Base-by-base conservation (phyloP, 2,888 invertebrate species). In the Tillus elongatus region DNA sequence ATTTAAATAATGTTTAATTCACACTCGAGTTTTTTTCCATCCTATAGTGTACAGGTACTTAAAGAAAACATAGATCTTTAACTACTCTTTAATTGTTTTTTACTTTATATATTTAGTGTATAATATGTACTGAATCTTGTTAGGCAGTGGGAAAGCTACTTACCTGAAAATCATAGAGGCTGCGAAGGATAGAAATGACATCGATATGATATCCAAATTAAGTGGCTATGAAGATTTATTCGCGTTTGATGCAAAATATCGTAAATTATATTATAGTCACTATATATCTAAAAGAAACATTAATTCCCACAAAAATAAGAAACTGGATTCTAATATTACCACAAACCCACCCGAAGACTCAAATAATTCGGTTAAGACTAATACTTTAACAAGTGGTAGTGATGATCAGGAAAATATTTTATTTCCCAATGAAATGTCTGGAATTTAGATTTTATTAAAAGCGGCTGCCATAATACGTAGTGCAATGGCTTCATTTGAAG, bases 191-290 rank as follows among this genome's bases (percentile, higher is more conserved):
- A 8, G 43, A 9, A 28, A 38, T 30, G 40, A 43, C 24, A 40
- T 35, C 4, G 30, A 40, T 30, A 43, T 43, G 43, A 35, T 41
- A 16, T 24, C 35, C 2, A 40, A 38, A 38, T 30, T 41, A 29
- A 14, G 16, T 27, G 33, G 33, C 15, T 42, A 33, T 37, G 31
- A 40, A 19, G 37, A 42, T 31, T 37, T 40, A 26, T 41, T 41
- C 30, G 43, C 43, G 3, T 41, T 16, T 35, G 40, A 41, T 38
- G 43, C 43, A 3, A 40, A 43, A 36, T 40, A 43, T 33, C 43
- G 41, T 29, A 38, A 40, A 33, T 33, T 29, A 9, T 43, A 40
- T 36, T 41, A 38, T 19, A 30, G 36, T 16, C 33, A 36, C 10
- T 40, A 42, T n/a, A 36, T 42, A 26, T 33, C 34, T 16, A 11